Evolutionary conservation across 2,888 invertebrate genomes (phyloP).

Genomic region (Hypercompe scribonia): DNA sequence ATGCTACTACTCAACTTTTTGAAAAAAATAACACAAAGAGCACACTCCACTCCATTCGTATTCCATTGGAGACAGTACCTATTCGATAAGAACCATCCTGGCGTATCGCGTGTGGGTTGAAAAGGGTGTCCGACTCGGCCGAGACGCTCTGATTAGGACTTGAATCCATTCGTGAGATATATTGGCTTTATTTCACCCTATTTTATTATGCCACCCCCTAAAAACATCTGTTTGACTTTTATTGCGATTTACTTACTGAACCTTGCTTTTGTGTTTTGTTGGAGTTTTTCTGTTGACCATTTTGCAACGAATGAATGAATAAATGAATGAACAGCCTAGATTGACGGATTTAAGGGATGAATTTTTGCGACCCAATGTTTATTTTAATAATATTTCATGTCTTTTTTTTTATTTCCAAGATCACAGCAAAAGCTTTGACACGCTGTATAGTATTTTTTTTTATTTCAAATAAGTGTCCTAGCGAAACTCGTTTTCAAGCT

Average conservation of each 20-base stretch:
- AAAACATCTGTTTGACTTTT: constrained; percentile 56
- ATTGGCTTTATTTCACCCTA: constrained; percentile 51
- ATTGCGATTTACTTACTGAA: constrained; percentile 53
- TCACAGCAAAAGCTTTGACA: no score
- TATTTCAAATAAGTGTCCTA: no score
- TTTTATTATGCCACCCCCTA: constrained; percentile 52
- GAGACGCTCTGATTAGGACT: constrained; percentile 54
- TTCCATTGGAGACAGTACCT: constrained; percentile 24
- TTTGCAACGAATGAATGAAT: constrained; percentile 35
- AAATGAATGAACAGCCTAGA: constrained; percentile 38
- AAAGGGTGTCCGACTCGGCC: constrained; percentile 52
- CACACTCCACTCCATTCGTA: constrained; percentile 26
- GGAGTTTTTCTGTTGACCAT: constrained; percentile 24
- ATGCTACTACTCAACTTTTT: background rate
- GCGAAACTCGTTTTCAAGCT: no score
- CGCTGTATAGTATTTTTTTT: no score
- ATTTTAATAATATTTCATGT: no score
- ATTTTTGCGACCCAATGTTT: constrained; percentile 3
- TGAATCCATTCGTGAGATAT: constrained; percentile 59
- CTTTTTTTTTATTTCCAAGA: no score
- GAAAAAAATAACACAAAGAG: background rate
- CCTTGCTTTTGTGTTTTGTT: constrained; percentile 39
- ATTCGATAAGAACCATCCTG: constrained; percentile 44
- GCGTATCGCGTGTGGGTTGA: constrained; percentile 54
- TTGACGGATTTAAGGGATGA: constrained; percentile 35